phyloP scores from a whole-genome alignment of 2,113 vertebrate genomes.

The Proteles cristata region DNA sequence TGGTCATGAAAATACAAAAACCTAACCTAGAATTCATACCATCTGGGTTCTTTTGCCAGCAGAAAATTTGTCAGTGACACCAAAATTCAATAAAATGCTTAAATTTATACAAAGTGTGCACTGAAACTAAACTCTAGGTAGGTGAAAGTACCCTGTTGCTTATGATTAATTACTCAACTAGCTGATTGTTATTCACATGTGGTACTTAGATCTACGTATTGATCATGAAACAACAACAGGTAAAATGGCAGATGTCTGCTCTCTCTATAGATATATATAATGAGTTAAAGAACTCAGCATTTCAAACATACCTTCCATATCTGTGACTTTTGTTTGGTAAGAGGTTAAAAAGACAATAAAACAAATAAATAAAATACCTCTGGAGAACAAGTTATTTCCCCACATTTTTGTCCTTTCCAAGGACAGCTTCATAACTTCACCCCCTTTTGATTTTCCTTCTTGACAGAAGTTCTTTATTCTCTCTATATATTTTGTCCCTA shows the following conservation, averaged over 20 bases:
- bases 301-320: background rate
- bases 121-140: background rate
- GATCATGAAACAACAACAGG: background rate
- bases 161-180: background rate
- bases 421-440: too few species aligned
- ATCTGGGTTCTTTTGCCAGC: background rate
- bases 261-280: background rate
- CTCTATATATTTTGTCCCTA: background rate
- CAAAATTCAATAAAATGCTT: background rate
- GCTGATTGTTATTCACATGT: too few species aligned
- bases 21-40: background rate
- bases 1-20: background rate
- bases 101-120: background rate
- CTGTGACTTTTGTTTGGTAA: background rate
- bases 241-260: too few species aligned
- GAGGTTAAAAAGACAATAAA: background rate
- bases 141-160: background rate
- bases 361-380: background rate
- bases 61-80: background rate
- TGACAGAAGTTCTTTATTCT: background rate
- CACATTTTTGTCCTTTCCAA: background rate
- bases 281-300: too few species aligned
- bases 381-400: background rate
- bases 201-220: background rate
- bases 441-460: accelerated